Conservation (phyloP, 2,888 invertebrate species). For the Fragum sueziense region DNA sequence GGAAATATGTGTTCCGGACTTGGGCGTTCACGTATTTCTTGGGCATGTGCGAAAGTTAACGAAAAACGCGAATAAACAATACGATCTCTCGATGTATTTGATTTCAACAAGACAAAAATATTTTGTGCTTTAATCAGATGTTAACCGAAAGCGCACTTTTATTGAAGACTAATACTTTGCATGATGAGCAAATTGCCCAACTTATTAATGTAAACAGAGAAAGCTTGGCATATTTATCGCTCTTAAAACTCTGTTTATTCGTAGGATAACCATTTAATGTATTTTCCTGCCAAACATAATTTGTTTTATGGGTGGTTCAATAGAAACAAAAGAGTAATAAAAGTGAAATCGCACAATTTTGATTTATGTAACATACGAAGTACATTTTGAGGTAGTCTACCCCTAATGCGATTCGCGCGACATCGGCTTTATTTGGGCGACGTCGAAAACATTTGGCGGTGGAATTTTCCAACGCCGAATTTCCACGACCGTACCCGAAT, state of each 20-base stretch:
- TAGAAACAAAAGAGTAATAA: background rate
- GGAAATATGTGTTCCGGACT: too few relatives aligned
- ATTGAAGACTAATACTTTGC: background rate
- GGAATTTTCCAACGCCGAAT: too few relatives aligned
- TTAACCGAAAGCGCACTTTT: background rate
- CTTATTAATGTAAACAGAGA: background rate
- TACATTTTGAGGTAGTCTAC: too few relatives aligned
- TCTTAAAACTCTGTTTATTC: background rate
- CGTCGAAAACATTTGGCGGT: too few relatives aligned
- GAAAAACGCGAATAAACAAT: too few relatives aligned
- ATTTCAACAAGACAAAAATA: background rate
- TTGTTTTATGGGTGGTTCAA: background rate
- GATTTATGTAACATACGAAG: too few relatives aligned
- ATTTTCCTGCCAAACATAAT: constrained; percentile 2
- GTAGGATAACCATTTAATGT: background rate
- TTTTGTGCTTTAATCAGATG: background rate
- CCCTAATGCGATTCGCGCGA: too few relatives aligned
- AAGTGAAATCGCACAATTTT: background rate
- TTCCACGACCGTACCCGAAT: too few relatives aligned
- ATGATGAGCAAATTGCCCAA: background rate
- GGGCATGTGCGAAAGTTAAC: too few relatives aligned
- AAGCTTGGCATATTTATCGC: constrained; percentile 8
- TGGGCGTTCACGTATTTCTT: too few relatives aligned
- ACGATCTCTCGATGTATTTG: too few relatives aligned
- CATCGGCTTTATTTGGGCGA: too few relatives aligned